Evolutionary conservation across 1,140 invertebrate species (phyloP), one percentile per base, ranked within the genome.

Genomic region (Sitophilus oryzae): DNA sequence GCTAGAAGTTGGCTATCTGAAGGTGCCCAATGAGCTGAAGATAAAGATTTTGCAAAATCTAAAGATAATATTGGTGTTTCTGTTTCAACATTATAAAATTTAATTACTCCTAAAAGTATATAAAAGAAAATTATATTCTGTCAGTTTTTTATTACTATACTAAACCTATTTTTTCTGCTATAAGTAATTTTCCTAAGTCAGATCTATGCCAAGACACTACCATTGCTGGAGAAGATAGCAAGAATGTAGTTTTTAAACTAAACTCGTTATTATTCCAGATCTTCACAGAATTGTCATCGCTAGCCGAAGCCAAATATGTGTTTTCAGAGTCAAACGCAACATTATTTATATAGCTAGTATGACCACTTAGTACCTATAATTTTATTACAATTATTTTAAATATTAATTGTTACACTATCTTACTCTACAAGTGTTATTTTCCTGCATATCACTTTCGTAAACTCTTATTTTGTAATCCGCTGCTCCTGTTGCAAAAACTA

Each of bases 201-300:
- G 84, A 81, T 23, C 70, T 71, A 68, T 89, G 86, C 77, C 82
- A 85, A 58, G 78, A 79, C 0, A 84, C 80, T n/a, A 77, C 75
- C 74, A 88, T 74, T 14, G 77, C 82, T 52, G 86, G 79, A 5
- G 85, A 85, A n/a, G 78, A 78, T 8, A 90, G 71, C 45, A 76
- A 74, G 68, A 88, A 83, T 16, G 75, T 79, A 30, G 75, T 70
- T 18, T 77, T 63, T 57, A 74, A 77, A 63, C 78, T 74, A 55
- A 75, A 72, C 44, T 77, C 76, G 35, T 80, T 76, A 36, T 75
- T 66, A 36, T 70, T 73, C 85, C 86, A 89, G 16, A 90, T 68
- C 61, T 80, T 78, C 66, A 85, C 88, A 0, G 83, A 84, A 36
- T 82, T 79, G 69, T 90, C 88, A 72, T 90, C 87, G 55, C 86